Evolutionary conservation across 2,113 vertebrate genomes (phyloP).

Genomic region (Elachura formosa): DNA sequence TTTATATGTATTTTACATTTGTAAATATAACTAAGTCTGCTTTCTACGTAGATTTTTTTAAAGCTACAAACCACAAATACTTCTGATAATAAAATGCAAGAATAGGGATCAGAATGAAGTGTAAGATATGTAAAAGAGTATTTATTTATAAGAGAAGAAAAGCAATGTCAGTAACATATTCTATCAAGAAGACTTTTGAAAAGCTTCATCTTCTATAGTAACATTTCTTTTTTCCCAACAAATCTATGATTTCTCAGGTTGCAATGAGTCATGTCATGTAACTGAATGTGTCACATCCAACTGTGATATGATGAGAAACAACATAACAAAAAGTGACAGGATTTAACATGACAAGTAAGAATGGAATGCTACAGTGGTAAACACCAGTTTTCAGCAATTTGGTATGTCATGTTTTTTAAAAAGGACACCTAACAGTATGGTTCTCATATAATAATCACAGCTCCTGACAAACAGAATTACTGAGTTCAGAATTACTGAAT

Average conservation of each 20-base stretch:
- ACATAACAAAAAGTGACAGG: constrained; percentile 48
- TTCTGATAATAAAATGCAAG: not conserved
- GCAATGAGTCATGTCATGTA: constrained; percentile 41
- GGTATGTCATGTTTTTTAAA: constrained; percentile 44
- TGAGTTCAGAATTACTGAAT: constrained; percentile 44
- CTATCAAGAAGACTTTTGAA: not conserved
- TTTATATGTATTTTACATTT: not conserved
- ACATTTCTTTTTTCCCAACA: not conserved
- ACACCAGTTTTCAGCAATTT: constrained; percentile 47
- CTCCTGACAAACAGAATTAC: constrained; percentile 56
- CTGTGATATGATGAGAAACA: constrained; percentile 47
- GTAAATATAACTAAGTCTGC: not conserved
- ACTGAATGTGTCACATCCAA: constrained; percentile 38
- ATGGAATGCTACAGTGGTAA: constrained; percentile 32
- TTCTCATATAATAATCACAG: constrained; percentile 57
- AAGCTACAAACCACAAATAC: not conserved
- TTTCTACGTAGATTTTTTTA: not conserved
- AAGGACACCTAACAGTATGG: constrained; percentile 24
- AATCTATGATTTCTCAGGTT: constrained; percentile 38
- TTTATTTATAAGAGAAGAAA: not conserved
- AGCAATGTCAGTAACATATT: not conserved
- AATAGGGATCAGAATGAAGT: not conserved
- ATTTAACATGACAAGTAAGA: constrained; percentile 41
- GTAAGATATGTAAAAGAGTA: not conserved
- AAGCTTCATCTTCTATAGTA: not conserved